A percentile compares a stretch with the other conserved stretches of the same genome.
Conservation (phyloP, 2,113 vertebrate genomes). For the Malurus elegans region DNA sequence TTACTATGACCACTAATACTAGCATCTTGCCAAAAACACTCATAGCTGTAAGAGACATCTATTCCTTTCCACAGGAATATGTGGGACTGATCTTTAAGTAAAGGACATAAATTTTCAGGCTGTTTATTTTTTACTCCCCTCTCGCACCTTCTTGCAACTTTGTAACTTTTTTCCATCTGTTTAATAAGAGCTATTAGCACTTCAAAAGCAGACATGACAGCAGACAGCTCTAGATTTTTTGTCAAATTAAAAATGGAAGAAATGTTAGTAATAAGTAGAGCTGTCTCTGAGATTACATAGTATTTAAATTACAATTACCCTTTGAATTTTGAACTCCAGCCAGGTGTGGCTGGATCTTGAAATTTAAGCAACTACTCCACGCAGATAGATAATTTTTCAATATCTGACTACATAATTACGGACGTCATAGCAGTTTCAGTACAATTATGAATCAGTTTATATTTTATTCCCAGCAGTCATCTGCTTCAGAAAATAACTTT, state of each 20-base stretch:
- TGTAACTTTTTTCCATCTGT: neutral
- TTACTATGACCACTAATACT: neutral
- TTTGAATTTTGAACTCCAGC: conserved; percentile 7
- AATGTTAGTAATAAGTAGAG: neutral
- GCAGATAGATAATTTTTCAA: neutral
- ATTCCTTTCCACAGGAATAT: neutral
- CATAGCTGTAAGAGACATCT: neutral
- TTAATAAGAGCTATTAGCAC: neutral
- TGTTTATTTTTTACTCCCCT: neutral
- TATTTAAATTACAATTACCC: neutral
- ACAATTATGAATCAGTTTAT: neutral
- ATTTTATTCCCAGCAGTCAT: neutral
- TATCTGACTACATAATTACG: conserved; percentile 45
- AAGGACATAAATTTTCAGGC: neutral
- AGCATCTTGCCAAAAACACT: neutral
- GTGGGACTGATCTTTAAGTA: neutral
- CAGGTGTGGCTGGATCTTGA: neutral
- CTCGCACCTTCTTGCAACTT: neutral
- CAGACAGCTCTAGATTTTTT: neutral
- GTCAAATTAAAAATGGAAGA: neutral
- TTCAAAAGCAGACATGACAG: neutral
- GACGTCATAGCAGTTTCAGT: neutral
- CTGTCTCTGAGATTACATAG: neutral
- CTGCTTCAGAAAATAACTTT: neutral
- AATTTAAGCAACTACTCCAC: neutral